Base-by-base conservation (phyloP, 2,888 invertebrate species). In the Serripes groenlandicus region DNA sequence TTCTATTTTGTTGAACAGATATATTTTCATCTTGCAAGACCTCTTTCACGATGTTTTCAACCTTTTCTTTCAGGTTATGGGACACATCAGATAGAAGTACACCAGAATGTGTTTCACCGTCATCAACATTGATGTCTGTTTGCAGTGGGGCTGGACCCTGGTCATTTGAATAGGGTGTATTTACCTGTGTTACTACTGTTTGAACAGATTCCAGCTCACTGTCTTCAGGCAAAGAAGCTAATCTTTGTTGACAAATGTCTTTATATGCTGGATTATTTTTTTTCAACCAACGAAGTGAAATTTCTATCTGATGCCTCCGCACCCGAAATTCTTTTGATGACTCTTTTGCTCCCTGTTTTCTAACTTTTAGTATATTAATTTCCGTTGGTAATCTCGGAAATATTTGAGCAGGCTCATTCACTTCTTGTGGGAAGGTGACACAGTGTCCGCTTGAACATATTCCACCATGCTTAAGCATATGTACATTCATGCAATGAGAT, bases 311-410 rank as follows among this genome's bases (percentile, higher is more conserved):
- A 30, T 49, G 35, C 26, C 87, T 34, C 7, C 81, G 78, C 18
- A 86, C 81, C 35, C 42, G 68, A 32, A 86, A 86, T 15, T 88
- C 75, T 80, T 84, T 86, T 21, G 54, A 69, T 0, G 86, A 70
- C 58, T 86, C 77, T 74, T 79, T 84, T 81, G 62, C 78, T 1
- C 88, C 85, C 42, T 78, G 58, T 75, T 73, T 85, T 32, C 85
- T n/a, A 26, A 82, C 77, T 66, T 49, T 73, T 7, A 80, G 69
- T 30, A 83, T 77, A 52, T 85, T 66, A 11, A 85, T 68, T 78
- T 83, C 83, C 18, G 62, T 18, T 42, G 83, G 83, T 18, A 83
- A 52, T 26, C 72, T 56, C 18, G 83, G 83, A 49, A 83, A 74
- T n/a, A 79, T 75, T 54, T 73, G 30, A 21, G 75, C 72, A 9